phyloP scores from a whole-genome alignment of 2,797 vertebrate genomes.

The Threskiornis aethiopicus region DNA sequence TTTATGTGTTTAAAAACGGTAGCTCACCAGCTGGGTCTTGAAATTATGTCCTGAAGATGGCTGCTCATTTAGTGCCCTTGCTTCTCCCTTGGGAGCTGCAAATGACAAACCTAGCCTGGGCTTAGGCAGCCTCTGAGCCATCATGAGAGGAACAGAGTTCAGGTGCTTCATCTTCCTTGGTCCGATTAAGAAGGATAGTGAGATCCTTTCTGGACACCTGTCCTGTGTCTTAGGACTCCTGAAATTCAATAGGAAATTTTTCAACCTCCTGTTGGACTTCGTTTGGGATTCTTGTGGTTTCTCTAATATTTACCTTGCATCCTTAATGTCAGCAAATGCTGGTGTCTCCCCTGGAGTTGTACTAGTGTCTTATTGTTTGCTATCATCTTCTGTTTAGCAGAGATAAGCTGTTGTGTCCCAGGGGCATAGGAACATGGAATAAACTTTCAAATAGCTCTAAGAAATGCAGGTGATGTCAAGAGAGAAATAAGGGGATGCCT shows the following conservation, averaged over 20 bases:
- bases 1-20: background rate
- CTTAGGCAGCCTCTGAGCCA: background rate
- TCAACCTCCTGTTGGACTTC: background rate
- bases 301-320: background rate
- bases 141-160: accelerated
- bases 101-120: background rate
- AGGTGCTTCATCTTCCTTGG: background rate
- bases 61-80: background rate
- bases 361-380: background rate
- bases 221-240: background rate
- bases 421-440: background rate
- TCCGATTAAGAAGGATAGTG: background rate
- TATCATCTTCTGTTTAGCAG: background rate
- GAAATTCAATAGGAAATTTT: background rate
- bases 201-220: background rate
- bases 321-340: background rate
- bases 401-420: slow-evolving; percentile 41
- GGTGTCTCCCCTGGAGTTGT: background rate
- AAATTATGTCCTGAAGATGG: background rate
- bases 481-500: background rate
- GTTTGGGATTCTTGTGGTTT: background rate
- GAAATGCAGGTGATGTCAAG: background rate
- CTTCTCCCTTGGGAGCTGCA: background rate
- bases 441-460: background rate
- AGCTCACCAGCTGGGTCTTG: background rate